phyloP scores from a whole-genome alignment of 2,888 invertebrate species.

The Lasioglossum villosulum region DNA sequence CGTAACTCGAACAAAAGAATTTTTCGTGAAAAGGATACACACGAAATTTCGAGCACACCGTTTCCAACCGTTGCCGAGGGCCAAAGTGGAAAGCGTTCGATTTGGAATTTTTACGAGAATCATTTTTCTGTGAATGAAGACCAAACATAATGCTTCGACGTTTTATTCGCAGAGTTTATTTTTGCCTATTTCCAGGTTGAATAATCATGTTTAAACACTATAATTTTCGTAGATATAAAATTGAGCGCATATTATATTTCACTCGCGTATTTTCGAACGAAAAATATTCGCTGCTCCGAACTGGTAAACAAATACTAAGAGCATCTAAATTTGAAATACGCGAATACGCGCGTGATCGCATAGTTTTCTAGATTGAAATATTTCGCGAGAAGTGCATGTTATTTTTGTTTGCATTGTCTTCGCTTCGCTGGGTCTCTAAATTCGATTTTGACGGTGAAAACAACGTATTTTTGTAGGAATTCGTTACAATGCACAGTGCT shows the following conservation, averaged over 20 bases:
- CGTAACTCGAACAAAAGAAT: neutral
- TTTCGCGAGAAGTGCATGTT: neutral
- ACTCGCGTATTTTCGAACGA: neutral
- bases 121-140: neutral
- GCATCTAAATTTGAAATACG: neutral
- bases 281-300: neutral
- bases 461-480: neutral
- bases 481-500: no score
- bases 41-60: neutral
- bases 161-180: neutral
- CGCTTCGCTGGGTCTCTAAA: neutral
- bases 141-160: neutral
- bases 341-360: neutral
- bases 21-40: neutral
- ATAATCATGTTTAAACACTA: neutral
- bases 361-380: neutral
- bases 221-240: neutral
- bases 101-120: neutral
- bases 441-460: neutral
- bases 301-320: neutral
- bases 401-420: neutral
- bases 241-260: neutral
- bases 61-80: neutral
- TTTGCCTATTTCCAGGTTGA: neutral
- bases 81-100: neutral